Evolutionary conservation across 2,888 invertebrate species (phyloP).

Genomic region (Dynastes grantii): DNA sequence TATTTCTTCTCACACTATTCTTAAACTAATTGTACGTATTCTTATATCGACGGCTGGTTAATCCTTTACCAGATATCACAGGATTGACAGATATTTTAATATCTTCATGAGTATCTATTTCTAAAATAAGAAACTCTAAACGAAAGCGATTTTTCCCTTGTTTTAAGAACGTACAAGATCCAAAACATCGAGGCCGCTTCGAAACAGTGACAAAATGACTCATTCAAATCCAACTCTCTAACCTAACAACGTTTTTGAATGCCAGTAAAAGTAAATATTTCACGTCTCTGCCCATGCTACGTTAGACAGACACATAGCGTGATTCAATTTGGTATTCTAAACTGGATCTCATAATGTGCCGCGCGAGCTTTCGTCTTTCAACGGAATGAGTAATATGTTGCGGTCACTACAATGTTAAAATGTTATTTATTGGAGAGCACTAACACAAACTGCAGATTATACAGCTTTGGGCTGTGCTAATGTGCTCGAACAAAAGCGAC

Average conservation of each 20-base stretch:
- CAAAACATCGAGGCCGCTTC: not conserved
- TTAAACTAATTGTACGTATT: no score
- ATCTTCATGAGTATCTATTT: no score
- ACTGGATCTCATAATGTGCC: not conserved
- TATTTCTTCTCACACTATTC: no score
- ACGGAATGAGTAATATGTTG: conserved; percentile 7
- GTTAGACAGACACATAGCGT: not conserved
- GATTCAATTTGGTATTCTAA: conserved; percentile 2
- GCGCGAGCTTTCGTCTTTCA: not conserved
- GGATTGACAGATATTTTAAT: no score
- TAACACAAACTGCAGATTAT: no score
- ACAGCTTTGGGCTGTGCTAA: no score
- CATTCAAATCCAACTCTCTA: conserved; percentile 23
- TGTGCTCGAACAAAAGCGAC: no score
- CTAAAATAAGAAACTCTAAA: no score
- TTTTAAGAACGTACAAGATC: not conserved
- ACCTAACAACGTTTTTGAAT: not conserved
- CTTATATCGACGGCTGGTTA: no score
- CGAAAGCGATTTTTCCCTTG: no score
- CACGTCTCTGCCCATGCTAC: not conserved
- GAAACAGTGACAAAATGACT: conserved; percentile 24
- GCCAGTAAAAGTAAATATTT: conserved; percentile 38
- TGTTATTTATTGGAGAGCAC: no score
- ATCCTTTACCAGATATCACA: no score
- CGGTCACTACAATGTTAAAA: not conserved